These are phyloP conservation scores for Cladopsammia gracilis DNA, from an alignment of 64 coral and sea anemone genomes.

Conservation along the genomic window DNA sequence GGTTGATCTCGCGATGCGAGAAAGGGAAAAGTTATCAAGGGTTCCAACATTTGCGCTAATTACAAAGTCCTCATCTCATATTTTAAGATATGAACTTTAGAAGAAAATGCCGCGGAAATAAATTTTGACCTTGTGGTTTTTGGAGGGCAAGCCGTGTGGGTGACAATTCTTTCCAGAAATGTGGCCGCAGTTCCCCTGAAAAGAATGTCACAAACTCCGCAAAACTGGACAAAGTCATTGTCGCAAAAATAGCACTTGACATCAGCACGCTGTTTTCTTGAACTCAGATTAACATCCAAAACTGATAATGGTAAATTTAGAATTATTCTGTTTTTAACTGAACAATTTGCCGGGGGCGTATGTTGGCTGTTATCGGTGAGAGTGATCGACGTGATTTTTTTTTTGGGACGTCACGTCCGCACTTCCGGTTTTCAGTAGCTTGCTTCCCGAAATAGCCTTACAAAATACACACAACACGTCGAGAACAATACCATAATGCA, in stretches of 20 bases:
- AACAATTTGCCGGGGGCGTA: neutral
- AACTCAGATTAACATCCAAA: neutral
- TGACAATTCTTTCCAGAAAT: neutral
- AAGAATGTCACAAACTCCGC: neutral
- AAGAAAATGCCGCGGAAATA: neutral
- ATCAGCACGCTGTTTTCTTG: neutral
- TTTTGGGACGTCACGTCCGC: conserved; percentile 26
- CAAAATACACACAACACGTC: conserved; percentile 19
- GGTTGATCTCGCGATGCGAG: too few relatives aligned
- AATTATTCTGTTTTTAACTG: neutral
- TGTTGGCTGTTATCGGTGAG: neutral
- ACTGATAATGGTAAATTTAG: neutral
- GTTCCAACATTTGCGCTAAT: neutral
- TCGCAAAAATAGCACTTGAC: neutral
- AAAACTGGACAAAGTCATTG: too few relatives aligned
- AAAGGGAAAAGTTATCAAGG: neutral
- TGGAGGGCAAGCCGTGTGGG: neutral
- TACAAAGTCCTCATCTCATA: neutral
- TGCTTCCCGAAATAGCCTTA: neutral
- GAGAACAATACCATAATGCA: conserved; percentile 15
- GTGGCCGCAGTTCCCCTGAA: neutral
- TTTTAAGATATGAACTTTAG: neutral
- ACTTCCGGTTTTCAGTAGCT: conserved; percentile 19
- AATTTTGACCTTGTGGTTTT: neutral
- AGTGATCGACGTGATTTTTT: conserved; percentile 46